Evolutionary conservation across 2,797 vertebrate species (phyloP), one percentile per base, ranked within the genome.

Genomic region (Gymnoscopelus microlampas): DNA sequence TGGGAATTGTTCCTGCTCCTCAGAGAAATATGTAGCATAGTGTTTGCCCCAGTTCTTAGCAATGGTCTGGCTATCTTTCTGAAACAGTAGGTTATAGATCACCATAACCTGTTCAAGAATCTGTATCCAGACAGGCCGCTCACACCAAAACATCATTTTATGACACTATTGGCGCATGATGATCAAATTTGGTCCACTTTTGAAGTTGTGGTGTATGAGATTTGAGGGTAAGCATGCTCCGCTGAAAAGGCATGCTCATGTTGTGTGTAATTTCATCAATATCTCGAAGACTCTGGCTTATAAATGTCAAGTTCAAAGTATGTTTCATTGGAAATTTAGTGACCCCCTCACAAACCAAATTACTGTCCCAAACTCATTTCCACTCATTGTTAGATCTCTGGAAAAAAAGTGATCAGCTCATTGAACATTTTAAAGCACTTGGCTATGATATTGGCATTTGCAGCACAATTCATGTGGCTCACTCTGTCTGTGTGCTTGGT

Each of bases 241-340:
- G 5, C 13, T 74, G 12, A 80, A 77, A 69, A 39, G 44, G 3
- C 70, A 73, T 11, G 78, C 60, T 10, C 61, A 67, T 57, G 58
- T 55, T 32, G 62, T 76, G 0, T 70, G 61, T 24, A 73, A 70
- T 44, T 79, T 73, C 11, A 62, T 29, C 24, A 77, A 71, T 51
- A 71, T 68, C 11, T 58, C 54, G 1, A 74, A 59, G 19, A 74
- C 71, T 14, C 48, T 73, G n/a, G 53, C 54, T 8, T 76, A 39
- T 35, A 77, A 73, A 13, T 29, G 26, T 47, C 58, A 71, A 13
- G 14, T 60, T 24, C 74, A 71, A 47, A 57, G 13, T 26, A 57
- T 76, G 58, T 58, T 15, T 32, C 11, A 7, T 32, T 77, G 35
- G 35, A 77, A 60, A 63, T 26, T 54, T 47, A 29, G 54, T 8